Conservation (phyloP, 1,140 invertebrate genomes). For the Bilobella aurantiaca region DNA sequence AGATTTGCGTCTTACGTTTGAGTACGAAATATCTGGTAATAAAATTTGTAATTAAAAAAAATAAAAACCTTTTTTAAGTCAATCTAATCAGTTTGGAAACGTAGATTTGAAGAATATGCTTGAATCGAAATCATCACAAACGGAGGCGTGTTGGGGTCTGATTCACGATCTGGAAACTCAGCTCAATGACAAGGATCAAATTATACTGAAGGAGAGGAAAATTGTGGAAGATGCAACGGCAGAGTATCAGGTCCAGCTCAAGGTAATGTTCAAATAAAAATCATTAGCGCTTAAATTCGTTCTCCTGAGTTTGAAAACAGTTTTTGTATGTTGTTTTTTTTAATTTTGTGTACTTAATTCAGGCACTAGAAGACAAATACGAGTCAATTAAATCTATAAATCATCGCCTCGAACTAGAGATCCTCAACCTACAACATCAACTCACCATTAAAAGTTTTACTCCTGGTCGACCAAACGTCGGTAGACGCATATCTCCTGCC, state of each 20-base stretch:
- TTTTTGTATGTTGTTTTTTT: neutral
- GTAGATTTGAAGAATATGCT: conserved; percentile 33
- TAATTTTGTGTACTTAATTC: conserved; percentile 37
- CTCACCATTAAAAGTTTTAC: conserved; percentile 32
- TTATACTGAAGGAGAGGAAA: conserved; percentile 45
- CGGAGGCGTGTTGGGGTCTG: conserved; percentile 44
- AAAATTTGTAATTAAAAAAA: too few relatives aligned
- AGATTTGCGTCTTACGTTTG: conserved; percentile 20
- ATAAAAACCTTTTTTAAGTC: too few relatives aligned
- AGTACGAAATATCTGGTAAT: conserved; percentile 26
- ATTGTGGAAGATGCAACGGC: conserved; percentile 44
- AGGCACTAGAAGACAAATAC: conserved; percentile 60
- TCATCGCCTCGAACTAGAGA: conserved; percentile 54
- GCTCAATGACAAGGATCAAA: conserved; percentile 43
- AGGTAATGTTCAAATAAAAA: conserved; percentile 38
- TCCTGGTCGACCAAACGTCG: neutral
- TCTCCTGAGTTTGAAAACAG: too few relatives aligned
- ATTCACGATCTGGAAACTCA: conserved; percentile 45
- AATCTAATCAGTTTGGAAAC: too few relatives aligned
- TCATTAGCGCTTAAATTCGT: conserved; percentile 3
- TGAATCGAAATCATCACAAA: conserved; percentile 40
- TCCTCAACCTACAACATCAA: conserved; percentile 51
- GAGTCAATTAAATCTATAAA: conserved; percentile 55
- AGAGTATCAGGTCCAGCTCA: conserved; percentile 45
- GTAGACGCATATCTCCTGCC: conserved; percentile 12